Percentiles rank a stretch among this genome's conserved stretches.
phyloP scores from a whole-genome alignment of 92 coral and sea anemone species.

The Plumapathes pennacea region DNA sequence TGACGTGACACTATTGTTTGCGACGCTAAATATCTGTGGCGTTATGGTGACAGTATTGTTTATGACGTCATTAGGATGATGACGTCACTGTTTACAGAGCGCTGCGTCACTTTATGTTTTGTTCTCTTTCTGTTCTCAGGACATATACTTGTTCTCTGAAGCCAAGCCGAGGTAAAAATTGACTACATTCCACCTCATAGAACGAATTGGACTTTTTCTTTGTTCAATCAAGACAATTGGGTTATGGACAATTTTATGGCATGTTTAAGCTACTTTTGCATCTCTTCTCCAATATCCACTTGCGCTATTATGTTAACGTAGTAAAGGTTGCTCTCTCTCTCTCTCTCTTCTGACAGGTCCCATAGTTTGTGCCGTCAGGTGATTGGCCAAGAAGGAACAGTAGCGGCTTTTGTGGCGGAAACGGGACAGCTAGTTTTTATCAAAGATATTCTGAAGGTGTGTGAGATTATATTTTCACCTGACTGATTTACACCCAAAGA shows the following conservation, averaged over 20 bases:
- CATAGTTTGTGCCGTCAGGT: slow-evolving; percentile 81
- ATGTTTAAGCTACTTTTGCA: no score
- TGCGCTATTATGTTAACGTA: no score
- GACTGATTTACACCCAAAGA: no score
- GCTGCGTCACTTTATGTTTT: not conserved
- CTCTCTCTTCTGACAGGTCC: slow-evolving; percentile 35
- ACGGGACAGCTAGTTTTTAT: slow-evolving; percentile 76
- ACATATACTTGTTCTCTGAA: slow-evolving; percentile 85
- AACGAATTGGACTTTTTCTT: not conserved
- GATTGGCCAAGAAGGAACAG: slow-evolving; percentile 81
- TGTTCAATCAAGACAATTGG: no score
- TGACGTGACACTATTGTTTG: no score
- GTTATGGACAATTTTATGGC: no score
- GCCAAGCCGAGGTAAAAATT: slow-evolving; percentile 75
- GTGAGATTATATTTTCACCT: not conserved
- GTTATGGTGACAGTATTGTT: no score
- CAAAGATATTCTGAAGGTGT: slow-evolving; percentile 92
- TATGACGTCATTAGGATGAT: no score
- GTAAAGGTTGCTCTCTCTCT: no score
- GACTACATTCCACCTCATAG: not conserved
- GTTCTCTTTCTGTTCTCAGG: slow-evolving; percentile 41
- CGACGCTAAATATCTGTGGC: no score
- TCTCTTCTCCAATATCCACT: no score
- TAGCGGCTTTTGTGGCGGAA: slow-evolving; percentile 92
- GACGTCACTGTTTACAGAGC: no score